Evolutionary conservation across 2,113 vertebrate genomes (phyloP).

Genomic region (Menura novaehollandiae): DNA sequence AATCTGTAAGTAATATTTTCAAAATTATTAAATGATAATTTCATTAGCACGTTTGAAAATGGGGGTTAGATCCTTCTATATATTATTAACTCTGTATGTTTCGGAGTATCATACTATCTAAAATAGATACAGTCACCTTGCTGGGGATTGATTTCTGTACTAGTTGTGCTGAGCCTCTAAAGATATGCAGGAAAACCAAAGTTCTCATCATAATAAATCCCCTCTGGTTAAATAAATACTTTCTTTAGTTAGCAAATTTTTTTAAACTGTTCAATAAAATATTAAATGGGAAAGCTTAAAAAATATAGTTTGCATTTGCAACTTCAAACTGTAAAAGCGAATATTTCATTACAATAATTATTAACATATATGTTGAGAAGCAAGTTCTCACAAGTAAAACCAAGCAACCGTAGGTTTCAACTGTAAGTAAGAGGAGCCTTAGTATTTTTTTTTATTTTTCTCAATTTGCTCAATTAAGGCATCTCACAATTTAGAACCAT

Average conservation of each 20-base stretch:
- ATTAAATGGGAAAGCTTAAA: neutral
- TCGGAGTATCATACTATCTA: neutral
- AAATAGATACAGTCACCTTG: neutral
- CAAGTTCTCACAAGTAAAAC: neutral
- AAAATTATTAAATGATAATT: neutral
- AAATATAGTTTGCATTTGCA: neutral
- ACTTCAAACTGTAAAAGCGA: neutral
- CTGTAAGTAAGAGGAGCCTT: neutral
- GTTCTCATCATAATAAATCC: neutral
- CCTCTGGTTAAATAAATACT: neutral
- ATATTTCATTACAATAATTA: neutral
- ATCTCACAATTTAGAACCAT: neutral
- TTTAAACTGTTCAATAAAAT: neutral
- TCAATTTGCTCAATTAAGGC: neutral
- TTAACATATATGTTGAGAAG: neutral
- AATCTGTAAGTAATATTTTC: neutral
- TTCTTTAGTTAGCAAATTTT: neutral
- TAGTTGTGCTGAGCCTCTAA: neutral
- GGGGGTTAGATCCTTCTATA: neutral
- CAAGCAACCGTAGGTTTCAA: neutral
- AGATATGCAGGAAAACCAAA: neutral
- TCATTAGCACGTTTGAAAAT: neutral
- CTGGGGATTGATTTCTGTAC: neutral
- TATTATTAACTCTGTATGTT: neutral
- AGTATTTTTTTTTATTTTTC: neutral